Evolutionary conservation across 2,888 invertebrate genomes (phyloP).

Genomic region (Andrena bucephala): DNA sequence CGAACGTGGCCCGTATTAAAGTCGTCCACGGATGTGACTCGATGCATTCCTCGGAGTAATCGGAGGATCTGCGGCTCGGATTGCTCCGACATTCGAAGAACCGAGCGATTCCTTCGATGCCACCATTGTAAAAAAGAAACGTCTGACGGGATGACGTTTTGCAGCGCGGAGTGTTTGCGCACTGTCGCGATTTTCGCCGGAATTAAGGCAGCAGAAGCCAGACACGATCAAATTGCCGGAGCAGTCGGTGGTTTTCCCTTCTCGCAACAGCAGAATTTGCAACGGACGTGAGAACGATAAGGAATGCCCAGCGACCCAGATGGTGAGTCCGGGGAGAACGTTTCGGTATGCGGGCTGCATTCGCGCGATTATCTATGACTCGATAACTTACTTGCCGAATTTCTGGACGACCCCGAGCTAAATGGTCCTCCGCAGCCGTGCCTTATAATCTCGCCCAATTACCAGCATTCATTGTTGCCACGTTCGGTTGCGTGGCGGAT

Average conservation of each 20-base stretch:
- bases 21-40: not conserved
- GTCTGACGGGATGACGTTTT: not conserved
- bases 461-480: constrained; percentile 51
- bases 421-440: constrained; percentile 37
- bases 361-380: constrained; percentile 70
- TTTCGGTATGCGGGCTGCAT: constrained; percentile 67
- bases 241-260: constrained; percentile 52
- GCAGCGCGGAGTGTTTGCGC: not conserved
- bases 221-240: constrained; percentile 41
- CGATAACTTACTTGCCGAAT: constrained; percentile 74
- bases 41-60: too few species aligned
- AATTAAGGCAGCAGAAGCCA: not conserved
- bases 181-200: constrained; percentile 11
- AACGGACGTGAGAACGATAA: constrained; percentile 72
- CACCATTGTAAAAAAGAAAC: too few species aligned
- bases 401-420: constrained; percentile 64
- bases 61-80: too few species aligned
- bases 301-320: constrained; percentile 65
- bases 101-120: too few species aligned
- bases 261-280: constrained; percentile 63
- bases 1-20: not conserved
- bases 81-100: too few species aligned
- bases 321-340: constrained; percentile 45
- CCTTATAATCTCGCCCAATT: constrained; percentile 62
- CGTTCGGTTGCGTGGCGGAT: not conserved